Conservation (phyloP, 2,797 vertebrate genomes). For the Phylloscopus collybita region DNA sequence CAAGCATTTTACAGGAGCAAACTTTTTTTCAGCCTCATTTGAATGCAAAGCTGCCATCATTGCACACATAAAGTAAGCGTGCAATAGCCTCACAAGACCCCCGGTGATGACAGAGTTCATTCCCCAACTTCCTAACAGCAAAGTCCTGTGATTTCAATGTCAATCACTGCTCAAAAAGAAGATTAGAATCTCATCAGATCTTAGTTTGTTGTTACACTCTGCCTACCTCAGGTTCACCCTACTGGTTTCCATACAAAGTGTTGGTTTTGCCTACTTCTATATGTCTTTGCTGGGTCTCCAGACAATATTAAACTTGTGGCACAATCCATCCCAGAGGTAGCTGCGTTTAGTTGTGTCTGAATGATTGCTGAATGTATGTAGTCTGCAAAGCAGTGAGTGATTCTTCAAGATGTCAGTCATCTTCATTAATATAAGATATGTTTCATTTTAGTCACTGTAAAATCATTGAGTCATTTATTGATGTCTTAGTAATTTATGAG, state of each 20-base stretch:
- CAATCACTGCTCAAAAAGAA: not conserved
- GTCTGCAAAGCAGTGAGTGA: constrained; percentile 42
- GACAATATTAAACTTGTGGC: constrained; percentile 46
- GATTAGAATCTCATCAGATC: not conserved
- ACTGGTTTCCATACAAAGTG: not conserved
- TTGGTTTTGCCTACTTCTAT: not conserved
- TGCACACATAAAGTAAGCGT: not conserved
- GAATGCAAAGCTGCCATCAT: not conserved
- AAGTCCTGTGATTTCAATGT: not conserved
- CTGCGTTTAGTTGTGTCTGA: constrained; percentile 41
- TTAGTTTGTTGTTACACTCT: not conserved
- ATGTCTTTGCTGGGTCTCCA: not conserved
- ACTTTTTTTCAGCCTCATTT: not conserved
- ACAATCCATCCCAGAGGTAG: constrained; percentile 31
- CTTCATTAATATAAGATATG: constrained; percentile 69
- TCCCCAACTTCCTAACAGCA: not conserved
- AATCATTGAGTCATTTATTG: constrained; percentile 68
- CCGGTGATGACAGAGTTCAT: not conserved
- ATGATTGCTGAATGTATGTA: constrained; percentile 19
- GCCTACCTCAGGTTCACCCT: not conserved
- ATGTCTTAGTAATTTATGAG: constrained; percentile 60
- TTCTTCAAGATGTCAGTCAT: constrained; percentile 65
- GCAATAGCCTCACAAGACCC: not conserved
- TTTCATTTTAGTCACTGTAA: constrained; percentile 61
- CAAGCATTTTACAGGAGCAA: not conserved